Evolutionary conservation across 2,113 vertebrate species (phyloP).

Genomic region (Irena cyanogastra): DNA sequence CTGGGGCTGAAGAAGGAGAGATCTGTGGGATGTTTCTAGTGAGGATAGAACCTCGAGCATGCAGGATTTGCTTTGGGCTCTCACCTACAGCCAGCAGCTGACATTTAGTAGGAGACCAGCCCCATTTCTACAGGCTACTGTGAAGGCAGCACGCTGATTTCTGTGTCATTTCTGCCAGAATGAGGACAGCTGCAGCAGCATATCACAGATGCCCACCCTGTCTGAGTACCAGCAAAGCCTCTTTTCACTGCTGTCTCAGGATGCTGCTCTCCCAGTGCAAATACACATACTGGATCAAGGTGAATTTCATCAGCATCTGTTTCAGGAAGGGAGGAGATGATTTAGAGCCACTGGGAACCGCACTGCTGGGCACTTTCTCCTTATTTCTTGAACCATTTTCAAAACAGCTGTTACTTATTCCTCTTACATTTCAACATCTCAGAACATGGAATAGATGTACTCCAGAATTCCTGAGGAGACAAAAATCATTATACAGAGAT

Average conservation of each 20-base stretch:
- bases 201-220: not conserved
- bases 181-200: not conserved
- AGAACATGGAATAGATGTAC: not conserved
- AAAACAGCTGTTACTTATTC: conserved; percentile 38
- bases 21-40: not conserved
- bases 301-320: not conserved
- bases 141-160: not conserved
- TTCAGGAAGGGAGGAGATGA: not conserved
- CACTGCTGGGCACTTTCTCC: not conserved
- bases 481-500: not conserved
- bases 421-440: conserved; percentile 25
- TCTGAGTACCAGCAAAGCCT: not conserved
- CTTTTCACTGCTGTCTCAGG: not conserved
- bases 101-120: not conserved
- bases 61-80: not conserved
- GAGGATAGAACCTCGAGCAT: fast-evolving
- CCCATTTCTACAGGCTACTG: not conserved
- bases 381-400: conserved; percentile 45
- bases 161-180: fast-evolving
- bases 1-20: not conserved
- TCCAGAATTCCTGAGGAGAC: not conserved
- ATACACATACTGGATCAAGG: not conserved
- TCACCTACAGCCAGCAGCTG: not conserved
- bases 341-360: not conserved
- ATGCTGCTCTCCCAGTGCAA: not conserved